These are phyloP conservation scores for Cheilosia variabilis DNA, from an alignment of 2,888 invertebrate species.

Conservation along the genomic window DNA sequence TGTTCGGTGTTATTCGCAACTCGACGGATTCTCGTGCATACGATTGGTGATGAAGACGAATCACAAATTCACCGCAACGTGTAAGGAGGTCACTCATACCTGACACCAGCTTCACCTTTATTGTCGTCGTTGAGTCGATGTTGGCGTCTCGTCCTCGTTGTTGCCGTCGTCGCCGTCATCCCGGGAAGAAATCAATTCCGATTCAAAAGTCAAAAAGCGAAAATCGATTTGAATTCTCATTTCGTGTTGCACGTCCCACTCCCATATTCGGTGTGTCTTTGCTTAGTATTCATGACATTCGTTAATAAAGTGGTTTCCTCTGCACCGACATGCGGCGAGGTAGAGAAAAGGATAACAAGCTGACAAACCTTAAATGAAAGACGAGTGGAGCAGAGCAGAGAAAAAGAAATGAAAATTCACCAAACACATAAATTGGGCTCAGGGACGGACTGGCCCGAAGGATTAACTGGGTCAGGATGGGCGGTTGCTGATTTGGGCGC, in stretches of 20 bases:
- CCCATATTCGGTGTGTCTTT: constrained; percentile 12
- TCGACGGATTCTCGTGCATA: not conserved
- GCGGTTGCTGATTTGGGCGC: not conserved
- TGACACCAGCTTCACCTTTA: constrained; percentile 3
- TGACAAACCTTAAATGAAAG: constrained; percentile 54
- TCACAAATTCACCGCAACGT: constrained; percentile 37
- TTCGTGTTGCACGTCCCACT: constrained; percentile 14
- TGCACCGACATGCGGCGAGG: constrained; percentile 22
- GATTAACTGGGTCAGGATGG: constrained; percentile 25
- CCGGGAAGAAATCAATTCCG: constrained; percentile 61
- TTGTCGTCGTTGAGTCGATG: not conserved
- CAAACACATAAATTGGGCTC: constrained; percentile 36
- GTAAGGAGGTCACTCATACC: constrained; percentile 33
- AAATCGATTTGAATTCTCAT: constrained; percentile 73
- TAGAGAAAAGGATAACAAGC: constrained; percentile 70
- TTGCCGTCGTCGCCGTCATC: not conserved
- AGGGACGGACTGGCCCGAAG: constrained; percentile 51
- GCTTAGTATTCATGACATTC: constrained; percentile 72
- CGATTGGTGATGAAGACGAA: constrained; percentile 46
- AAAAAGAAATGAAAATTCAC: constrained; percentile 61
- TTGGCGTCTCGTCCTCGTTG: not conserved
- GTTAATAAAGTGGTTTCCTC: constrained; percentile 72
- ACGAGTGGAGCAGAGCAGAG: not conserved
- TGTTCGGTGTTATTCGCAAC: constrained; percentile 27
- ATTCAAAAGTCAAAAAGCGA: constrained; percentile 70